phyloP scores from a whole-genome alignment of 2,888 invertebrate species.

The Clanis bilineata region DNA sequence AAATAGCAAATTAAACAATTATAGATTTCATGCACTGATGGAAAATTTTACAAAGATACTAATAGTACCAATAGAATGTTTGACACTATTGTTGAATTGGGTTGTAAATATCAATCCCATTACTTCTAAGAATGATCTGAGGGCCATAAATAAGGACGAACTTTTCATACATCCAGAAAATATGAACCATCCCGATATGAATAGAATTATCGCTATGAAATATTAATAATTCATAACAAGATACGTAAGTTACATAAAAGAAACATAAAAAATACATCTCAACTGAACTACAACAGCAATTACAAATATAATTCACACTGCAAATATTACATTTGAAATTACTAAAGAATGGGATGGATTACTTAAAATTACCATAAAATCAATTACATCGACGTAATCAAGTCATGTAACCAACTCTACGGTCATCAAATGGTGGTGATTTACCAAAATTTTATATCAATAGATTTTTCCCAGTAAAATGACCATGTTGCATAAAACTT shows the following conservation, averaged over 20 bases:
- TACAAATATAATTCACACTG: not conserved
- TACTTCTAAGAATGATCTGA: not conserved
- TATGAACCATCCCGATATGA: not conserved
- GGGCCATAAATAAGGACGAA: not conserved
- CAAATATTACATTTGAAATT: not conserved
- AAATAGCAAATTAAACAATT: no score
- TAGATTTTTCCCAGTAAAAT: not conserved
- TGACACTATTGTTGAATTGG: not conserved
- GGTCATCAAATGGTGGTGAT: not conserved
- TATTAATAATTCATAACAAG: not conserved
- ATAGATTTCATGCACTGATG: no score
- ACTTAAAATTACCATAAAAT: conserved; percentile 6
- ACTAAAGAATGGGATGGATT: not conserved
- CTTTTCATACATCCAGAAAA: not conserved
- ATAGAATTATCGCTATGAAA: not conserved
- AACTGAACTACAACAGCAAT: not conserved
- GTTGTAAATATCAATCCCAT: not conserved
- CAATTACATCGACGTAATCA: not conserved
- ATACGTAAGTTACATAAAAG: not conserved
- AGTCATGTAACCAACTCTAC: not conserved
- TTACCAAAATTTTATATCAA: not conserved
- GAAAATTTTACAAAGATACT: not conserved
- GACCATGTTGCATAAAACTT: not conserved
- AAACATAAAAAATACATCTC: not conserved
- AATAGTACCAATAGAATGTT: no score